Evolutionary conservation across 2,888 invertebrate genomes (phyloP).

Genomic region (Operophtera brumata): DNA sequence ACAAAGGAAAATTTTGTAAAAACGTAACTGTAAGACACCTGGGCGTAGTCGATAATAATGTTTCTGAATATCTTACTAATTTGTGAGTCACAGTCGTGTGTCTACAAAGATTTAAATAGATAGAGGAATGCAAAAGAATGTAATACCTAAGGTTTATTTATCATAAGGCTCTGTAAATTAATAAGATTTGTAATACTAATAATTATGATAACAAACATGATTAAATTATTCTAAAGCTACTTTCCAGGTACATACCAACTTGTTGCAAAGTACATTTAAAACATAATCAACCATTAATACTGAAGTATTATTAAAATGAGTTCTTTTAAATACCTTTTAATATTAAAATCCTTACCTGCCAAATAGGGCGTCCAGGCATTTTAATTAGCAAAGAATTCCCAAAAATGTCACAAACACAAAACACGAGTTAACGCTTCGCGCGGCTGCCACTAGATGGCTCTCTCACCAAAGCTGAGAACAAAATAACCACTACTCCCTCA

Average conservation of each 20-base stretch:
- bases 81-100: conserved; percentile 6
- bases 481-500: conserved; percentile 75
- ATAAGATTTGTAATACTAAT: neutral
- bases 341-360: conserved; percentile 81
- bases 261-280: too few relatives aligned
- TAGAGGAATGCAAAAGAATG: neutral
- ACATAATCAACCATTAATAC: neutral
- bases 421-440: conserved; percentile 58
- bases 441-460: conserved; percentile 75
- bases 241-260: too few relatives aligned
- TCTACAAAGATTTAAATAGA: conserved; percentile 12
- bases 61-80: neutral
- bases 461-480: conserved; percentile 73
- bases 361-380: conserved; percentile 89
- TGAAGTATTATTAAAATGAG: neutral
- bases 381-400: conserved; percentile 50
- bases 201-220: too few relatives aligned
- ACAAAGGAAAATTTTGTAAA: neutral
- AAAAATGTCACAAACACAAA: conserved; percentile 57
- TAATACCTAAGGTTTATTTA: too few relatives aligned
- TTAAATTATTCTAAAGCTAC: too few relatives aligned
- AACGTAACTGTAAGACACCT: neutral
- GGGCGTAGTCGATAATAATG: neutral
- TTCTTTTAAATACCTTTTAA: neutral
- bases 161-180: too few relatives aligned